Evolutionary conservation across 2,888 invertebrate genomes (phyloP), one percentile per base, ranked within the genome.

Genomic region (Lasioglossum zephyrum): DNA sequence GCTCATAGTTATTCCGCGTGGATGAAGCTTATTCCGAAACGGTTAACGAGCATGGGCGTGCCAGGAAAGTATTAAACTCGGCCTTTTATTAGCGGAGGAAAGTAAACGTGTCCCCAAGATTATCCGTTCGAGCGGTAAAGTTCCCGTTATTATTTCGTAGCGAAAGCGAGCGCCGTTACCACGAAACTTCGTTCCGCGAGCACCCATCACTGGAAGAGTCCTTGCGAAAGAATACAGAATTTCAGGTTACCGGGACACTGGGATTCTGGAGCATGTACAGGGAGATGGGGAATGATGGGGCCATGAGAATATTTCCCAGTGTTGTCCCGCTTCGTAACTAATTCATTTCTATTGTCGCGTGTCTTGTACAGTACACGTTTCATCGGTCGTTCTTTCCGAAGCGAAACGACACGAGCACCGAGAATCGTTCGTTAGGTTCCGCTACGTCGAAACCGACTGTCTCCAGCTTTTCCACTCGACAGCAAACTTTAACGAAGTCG

Each of bases 241-340:
- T 85, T 85, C 75, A 79, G 84, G 85, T 84, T 84, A 84, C 66
- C 84, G 72, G 85, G 84, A 85, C 84, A 73, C 36, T n/a, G 39
- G 72, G 11, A 85, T 85, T 85, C 84, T 83, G 60, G 84, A 44
- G 47, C 75, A 47, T 11, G 31, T 4, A 47, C 18, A 36, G 49
- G 41, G 31, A 1, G 47, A 53, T 16, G 53, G 53, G 0, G n/a
- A 44, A 13, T 44, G 53, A 53, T n/a, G n/a, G 53, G n/a, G 53
- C 2, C 57, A 11, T n/a, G 57, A n/a, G 57, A 70, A 81, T 76
- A 75, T 75, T 85, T 85, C 81, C 81, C 73, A 60, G 79, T 69
- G 85, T 86, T 76, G 76, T 66, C 81, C 85, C 49, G 72, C 44
- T 86, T 86, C 73, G 13, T 72, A 69, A 53, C 77, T 84, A 86